Conservation (phyloP, 2,888 invertebrate species). For the Biston stratarius region DNA sequence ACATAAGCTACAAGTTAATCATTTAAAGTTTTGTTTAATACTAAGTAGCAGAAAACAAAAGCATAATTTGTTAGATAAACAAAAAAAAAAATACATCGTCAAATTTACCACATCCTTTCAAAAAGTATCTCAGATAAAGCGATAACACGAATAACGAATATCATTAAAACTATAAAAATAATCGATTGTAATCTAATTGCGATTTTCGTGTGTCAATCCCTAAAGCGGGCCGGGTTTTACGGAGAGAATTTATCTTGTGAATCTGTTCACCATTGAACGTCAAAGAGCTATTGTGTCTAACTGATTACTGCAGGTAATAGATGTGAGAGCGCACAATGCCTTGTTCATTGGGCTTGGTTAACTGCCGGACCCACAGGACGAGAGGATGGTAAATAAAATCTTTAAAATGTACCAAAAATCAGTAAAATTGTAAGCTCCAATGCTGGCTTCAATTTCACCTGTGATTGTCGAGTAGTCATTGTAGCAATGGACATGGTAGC, state of each 20-base stretch:
- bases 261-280: conserved; percentile 67
- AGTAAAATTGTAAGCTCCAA: no score
- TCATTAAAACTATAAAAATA: neutral
- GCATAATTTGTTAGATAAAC: no score
- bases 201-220: neutral
- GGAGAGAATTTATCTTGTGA: conserved; percentile 71
- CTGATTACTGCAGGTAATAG: conserved; percentile 80
- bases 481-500: no score
- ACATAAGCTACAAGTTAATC: no score
- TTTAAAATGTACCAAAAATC: no score
- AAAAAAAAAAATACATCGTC: no score
- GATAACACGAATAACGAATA: neutral
- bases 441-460: no score
- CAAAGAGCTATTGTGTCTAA: conserved; percentile 73
- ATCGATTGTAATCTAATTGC: neutral
- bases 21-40: no score
- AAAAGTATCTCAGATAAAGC: no score
- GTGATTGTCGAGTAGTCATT: no score
- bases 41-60: no score
- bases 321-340: conserved; percentile 67
- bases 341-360: conserved; percentile 56
- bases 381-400: neutral
- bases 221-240: conserved; percentile 35
- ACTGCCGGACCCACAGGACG: conserved; percentile 31
- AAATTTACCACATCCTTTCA: no score